Evolutionary conservation across 2,797 vertebrate genomes (phyloP).

Genomic region (Malurus splendens): DNA sequence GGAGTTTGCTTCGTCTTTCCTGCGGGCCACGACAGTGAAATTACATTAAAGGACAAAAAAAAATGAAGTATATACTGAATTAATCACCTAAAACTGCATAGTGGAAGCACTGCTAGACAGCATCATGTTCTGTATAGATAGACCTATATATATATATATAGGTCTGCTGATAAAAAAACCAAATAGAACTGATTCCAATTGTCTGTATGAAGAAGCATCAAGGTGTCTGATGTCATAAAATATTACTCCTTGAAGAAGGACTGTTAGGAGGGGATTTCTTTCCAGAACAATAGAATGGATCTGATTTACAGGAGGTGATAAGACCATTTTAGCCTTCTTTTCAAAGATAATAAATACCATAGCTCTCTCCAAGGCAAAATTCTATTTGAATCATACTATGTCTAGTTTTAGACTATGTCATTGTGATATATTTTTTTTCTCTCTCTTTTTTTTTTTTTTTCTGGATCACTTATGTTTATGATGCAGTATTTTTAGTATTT

Average conservation of each 20-base stretch:
- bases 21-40: background rate
- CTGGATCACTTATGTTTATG: background rate
- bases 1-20: too few species aligned
- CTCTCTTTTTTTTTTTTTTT: background rate
- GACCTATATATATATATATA: too few species aligned
- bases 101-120: background rate
- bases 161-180: background rate
- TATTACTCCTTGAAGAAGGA: background rate
- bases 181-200: background rate
- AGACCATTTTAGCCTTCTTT: background rate
- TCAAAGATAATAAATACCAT: background rate
- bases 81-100: background rate
- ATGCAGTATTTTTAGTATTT: slow-evolving; percentile 60
- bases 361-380: background rate
- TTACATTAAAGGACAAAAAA: background rate
- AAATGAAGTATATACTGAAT: background rate
- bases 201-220: background rate
- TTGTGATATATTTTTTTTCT: background rate
- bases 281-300: background rate
- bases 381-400: background rate
- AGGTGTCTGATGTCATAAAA: background rate
- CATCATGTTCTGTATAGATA: background rate
- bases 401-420: background rate
- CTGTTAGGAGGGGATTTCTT: background rate
- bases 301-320: background rate